Conservation (phyloP, 1,140 invertebrate genomes). For the Andricus grossulariae region DNA sequence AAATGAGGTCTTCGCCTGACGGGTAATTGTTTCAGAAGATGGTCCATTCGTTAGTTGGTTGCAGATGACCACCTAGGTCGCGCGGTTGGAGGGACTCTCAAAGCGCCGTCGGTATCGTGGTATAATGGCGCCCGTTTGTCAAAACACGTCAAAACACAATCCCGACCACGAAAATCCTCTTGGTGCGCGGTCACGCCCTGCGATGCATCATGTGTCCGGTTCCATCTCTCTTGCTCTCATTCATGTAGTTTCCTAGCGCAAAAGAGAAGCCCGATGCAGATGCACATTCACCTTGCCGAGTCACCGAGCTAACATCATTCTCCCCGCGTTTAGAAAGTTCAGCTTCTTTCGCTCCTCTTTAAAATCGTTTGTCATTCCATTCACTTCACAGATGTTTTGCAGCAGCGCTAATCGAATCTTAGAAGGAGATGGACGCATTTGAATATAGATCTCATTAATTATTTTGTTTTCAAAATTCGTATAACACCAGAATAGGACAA, state of each 20-base stretch:
- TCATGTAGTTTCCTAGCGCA: slow-evolving; percentile 38
- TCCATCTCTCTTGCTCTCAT: slow-evolving; percentile 22
- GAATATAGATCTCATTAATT: neutral
- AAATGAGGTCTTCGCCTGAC: slow-evolving; percentile 44
- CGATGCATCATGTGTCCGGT: slow-evolving; percentile 50
- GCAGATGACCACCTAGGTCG: slow-evolving; percentile 67
- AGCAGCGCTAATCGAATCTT: slow-evolving; percentile 21
- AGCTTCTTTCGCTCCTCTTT: slow-evolving; percentile 12
- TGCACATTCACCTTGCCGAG: slow-evolving; percentile 49
- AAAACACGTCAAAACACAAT: slow-evolving; percentile 75
- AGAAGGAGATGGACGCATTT: neutral
- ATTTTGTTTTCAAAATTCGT: neutral
- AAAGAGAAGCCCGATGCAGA: slow-evolving; percentile 33
- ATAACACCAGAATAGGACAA: neutral
- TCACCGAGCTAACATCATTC: slow-evolving; percentile 55
- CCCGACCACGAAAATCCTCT: slow-evolving; percentile 54
- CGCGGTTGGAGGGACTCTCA: slow-evolving; percentile 61
- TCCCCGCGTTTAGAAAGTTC: slow-evolving; percentile 35
- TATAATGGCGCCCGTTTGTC: slow-evolving; percentile 74
- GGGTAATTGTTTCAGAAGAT: slow-evolving; percentile 53
- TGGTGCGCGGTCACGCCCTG: slow-evolving; percentile 50
- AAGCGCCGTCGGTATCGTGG: slow-evolving; percentile 55
- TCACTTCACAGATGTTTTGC: slow-evolving; percentile 6
- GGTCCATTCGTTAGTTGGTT: slow-evolving; percentile 42
- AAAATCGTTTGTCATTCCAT: slow-evolving; percentile 28